Base-by-base conservation (phyloP, 2,888 invertebrate species). In the Agrotis exclamationis region DNA sequence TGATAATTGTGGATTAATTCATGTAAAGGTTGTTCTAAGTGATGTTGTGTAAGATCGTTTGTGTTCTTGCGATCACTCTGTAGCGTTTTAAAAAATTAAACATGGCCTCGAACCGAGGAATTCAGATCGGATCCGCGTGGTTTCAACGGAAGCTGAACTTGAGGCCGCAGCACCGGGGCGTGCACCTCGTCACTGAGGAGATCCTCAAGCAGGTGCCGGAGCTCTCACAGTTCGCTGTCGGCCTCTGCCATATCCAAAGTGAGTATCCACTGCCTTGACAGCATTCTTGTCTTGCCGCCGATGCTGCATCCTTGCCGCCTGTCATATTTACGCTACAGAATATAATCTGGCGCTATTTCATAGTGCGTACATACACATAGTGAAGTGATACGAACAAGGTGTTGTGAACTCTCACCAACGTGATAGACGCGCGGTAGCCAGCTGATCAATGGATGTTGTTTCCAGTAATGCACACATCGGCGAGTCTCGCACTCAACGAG, bases 241-340 rank as follows among this genome's bases (percentile, higher is more conserved):
- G 99, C 93, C 97, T 99, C 92, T 98, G 99, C 97, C 99, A 99
- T 96, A 98, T 99, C 96, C 99, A 99, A 97, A 99, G 99, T 99
- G 96, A 98, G 98, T 98, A 93, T 84, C 83, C 84, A 83, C 87
- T 73, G 68, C 57, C 84, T 85, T 85, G 85, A 86, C 87, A 84
- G 87, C 88, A 80, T 86, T 89, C 74, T 68, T 65, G 74, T 71
- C 92, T 92, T 93, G 92, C 94, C 93, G 94, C 93, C 93, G 92
- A 89, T 89, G 89, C 89, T 92, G 92, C 92, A 93, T 91, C 90
- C 89, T 92, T 88, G 91, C 88, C 90, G 79, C 75, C 74, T 92
- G 93, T 92, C 92, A 92, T 88, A 92, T 89, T 91, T 90, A 89
- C 85, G 86, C 87, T 91, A 88, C 81, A 85, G 89, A 45, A 7